Conservation (phyloP, 1,140 invertebrate species). For the Pseudomyrmex cubaensis region DNA sequence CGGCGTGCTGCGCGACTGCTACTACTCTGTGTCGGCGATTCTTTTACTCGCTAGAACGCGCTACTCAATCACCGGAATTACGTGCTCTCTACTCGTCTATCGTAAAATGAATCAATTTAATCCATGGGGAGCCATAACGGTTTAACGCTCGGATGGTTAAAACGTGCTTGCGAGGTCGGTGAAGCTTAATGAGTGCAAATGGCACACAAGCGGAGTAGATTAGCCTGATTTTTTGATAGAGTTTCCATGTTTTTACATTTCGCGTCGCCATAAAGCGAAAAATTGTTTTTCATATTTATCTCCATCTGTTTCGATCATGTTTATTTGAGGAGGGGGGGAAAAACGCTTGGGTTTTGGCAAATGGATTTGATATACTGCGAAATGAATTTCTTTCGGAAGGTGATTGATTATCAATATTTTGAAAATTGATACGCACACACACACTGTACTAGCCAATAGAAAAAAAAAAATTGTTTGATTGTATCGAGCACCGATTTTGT, state of each 20-base stretch:
- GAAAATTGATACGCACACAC: background rate
- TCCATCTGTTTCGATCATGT: conserved; percentile 1
- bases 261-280: background rate
- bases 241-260: conserved; percentile 1
- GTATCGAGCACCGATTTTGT: conserved; percentile 1
- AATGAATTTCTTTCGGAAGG: conserved; percentile 1
- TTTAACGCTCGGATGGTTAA: background rate
- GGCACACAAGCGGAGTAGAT: background rate
- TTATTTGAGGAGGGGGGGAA: background rate
- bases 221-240: background rate
- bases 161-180: background rate
- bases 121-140: background rate
- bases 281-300: conserved; percentile 26
- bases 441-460: background rate
- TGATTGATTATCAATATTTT: conserved; percentile 46
- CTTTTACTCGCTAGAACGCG: conserved; percentile 20
- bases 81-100: conserved; percentile 4
- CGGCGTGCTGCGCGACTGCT: conserved; percentile 29
- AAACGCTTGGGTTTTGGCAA: background rate
- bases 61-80: conserved; percentile 42
- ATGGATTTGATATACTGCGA: conserved; percentile 14
- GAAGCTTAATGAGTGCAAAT: background rate
- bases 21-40: conserved; percentile 8
- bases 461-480: conserved; percentile 16
- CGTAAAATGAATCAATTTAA: conserved; percentile 35